A percentile compares a stretch with the other conserved stretches of the same genome.
Conservation (phyloP, 2,797 vertebrate genomes). For the Pangasius sanitwongsei region DNA sequence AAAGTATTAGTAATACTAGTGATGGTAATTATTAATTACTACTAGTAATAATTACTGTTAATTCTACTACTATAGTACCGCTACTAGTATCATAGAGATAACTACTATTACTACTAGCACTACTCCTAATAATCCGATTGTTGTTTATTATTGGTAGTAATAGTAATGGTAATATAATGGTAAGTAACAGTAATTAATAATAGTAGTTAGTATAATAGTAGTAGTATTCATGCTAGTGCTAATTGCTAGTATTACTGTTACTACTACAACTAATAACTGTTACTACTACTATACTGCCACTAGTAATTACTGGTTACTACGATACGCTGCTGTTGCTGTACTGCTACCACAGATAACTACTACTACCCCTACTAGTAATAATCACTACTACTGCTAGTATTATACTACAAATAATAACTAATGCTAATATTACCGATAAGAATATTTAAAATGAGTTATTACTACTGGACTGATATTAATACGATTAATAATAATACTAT, state of each 20-base stretch:
- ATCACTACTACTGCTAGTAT: neutral
- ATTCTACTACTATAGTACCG: too few species aligned
- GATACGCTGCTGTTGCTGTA: too few species aligned
- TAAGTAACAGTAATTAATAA: neutral
- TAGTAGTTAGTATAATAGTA: too few species aligned
- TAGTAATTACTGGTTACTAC: too few species aligned
- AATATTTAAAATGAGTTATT: neutral
- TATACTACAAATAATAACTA: neutral
- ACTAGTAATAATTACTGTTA: neutral
- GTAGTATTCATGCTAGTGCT: too few species aligned
- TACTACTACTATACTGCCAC: too few species aligned
- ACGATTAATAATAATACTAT: neutral
- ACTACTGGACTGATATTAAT: neutral
- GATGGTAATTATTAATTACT: too few species aligned
- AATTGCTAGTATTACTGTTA: neutral
- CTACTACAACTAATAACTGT: neutral
- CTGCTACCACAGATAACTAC: too few species aligned
- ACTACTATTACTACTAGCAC: neutral
- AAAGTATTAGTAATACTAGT: too few species aligned
- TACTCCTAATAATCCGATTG: neutral
- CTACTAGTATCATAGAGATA: too few species aligned
- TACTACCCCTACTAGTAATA: neutral
- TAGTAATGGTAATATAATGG: neutral
- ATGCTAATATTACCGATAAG: neutral
- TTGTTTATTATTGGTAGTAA: neutral